phyloP scores from a whole-genome alignment of 2,888 invertebrate species.

The Phoenoteleia sp. region DNA sequence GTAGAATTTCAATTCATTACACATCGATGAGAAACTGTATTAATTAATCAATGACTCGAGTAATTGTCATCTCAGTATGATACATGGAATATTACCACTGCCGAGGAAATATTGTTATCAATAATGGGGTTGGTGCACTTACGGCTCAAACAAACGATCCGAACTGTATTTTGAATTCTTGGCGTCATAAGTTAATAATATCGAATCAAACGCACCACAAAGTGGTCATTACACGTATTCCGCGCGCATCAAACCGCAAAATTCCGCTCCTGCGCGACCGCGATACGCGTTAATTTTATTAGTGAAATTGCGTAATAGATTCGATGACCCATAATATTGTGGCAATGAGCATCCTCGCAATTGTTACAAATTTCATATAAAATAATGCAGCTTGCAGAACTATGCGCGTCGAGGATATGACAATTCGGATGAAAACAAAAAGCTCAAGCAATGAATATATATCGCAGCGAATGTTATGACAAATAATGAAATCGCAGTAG shows the following conservation, averaged over 20 bases:
- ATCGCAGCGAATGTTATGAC: constrained; percentile 41
- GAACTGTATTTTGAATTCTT: constrained; percentile 16
- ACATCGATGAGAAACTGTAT: too few species aligned
- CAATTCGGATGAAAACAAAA: constrained; percentile 39
- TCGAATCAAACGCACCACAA: constrained; percentile 20
- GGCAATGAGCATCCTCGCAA: constrained; percentile 48
- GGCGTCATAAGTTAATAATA: constrained; percentile 33
- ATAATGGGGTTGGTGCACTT: background rate
- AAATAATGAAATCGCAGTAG: constrained; percentile 55
- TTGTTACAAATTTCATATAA: constrained; percentile 47
- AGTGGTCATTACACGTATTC: constrained; percentile 39
- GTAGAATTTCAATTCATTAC: too few species aligned
- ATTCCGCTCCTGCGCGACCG: constrained; percentile 32
- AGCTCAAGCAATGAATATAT: constrained; percentile 35
- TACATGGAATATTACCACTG: background rate
- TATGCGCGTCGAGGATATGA: background rate
- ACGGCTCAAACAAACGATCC: background rate
- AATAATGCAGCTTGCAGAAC: constrained; percentile 31
- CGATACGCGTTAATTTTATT: constrained; percentile 60
- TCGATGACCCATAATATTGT: constrained; percentile 45
- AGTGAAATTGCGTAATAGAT: constrained; percentile 54
- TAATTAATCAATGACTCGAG: constrained; percentile 15
- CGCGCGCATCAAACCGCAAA: constrained; percentile 29
- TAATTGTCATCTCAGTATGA: background rate
- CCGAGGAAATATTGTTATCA: constrained; percentile 10